Evolutionary conservation across 2,797 vertebrate species (phyloP).

Genomic region (Parambassis ranga): DNA sequence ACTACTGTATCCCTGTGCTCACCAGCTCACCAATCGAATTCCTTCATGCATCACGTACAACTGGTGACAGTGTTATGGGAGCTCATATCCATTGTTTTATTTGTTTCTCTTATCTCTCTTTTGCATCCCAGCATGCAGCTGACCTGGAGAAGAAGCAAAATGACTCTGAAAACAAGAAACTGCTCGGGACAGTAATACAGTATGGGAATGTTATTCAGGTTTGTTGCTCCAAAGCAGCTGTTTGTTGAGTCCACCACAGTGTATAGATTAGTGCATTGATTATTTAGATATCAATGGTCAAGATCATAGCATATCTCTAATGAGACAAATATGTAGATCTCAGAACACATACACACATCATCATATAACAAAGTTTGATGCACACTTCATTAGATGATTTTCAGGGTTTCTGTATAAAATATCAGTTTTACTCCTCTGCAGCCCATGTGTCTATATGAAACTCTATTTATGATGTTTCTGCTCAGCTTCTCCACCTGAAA

Average conservation of each 20-base stretch:
- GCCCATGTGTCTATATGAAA: background rate
- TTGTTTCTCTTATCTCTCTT: background rate
- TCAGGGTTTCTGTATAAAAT: too few relatives aligned
- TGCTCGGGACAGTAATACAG: conserved; percentile 94
- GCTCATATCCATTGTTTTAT: background rate
- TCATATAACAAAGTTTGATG: too few relatives aligned
- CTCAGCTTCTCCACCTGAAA: conserved; percentile 94
- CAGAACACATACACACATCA: too few relatives aligned
- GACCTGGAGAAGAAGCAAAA: conserved; percentile 99
- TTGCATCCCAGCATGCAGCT: conserved; percentile 88
- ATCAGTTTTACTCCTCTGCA: too few relatives aligned
- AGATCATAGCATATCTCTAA: too few relatives aligned
- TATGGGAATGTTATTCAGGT: conserved; percentile 98
- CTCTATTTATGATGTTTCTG: background rate
- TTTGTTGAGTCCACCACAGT: too few relatives aligned
- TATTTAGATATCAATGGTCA: too few relatives aligned
- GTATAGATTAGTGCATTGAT: too few relatives aligned
- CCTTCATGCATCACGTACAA: background rate
- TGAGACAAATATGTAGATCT: too few relatives aligned
- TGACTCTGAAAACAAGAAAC: conserved; percentile 95
- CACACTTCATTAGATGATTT: too few relatives aligned
- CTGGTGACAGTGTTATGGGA: background rate
- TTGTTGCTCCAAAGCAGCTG: conserved; percentile 11
- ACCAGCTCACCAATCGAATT: background rate
- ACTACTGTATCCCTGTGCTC: background rate